Evolutionary conservation across 92 coral and sea anemone genomes (phyloP).

Genomic region (Plumapathes pennacea): DNA sequence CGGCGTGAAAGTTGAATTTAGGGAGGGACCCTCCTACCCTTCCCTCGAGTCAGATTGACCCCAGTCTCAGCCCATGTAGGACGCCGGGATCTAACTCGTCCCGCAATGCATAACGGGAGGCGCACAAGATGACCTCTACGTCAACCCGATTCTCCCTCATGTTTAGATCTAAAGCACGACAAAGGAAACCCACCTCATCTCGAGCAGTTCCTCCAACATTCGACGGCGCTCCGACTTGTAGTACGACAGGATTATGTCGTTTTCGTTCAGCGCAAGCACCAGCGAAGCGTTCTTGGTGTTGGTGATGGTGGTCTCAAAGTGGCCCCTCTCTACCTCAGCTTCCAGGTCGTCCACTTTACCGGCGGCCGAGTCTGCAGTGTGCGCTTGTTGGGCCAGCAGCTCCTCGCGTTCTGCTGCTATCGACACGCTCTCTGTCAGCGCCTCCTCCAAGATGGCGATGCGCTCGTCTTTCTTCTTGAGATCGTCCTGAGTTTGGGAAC

Average conservation of each 20-base stretch:
- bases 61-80: too few species aligned
- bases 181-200: conserved; percentile 83
- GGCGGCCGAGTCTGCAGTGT: conserved; percentile 68
- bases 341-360: conserved; percentile 87
- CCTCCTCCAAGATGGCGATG: conserved; percentile 90
- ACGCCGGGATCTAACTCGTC: too few species aligned
- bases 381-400: conserved; percentile 89
- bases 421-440: conserved; percentile 94
- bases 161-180: too few species aligned
- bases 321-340: conserved; percentile 81
- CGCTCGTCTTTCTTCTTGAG: conserved; percentile 79
- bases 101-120: too few species aligned
- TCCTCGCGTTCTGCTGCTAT: conserved; percentile 94
- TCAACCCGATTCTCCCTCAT: too few species aligned
- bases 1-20: too few species aligned
- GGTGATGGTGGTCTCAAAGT: conserved; percentile 90
- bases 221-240: conserved; percentile 84
- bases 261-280: conserved; percentile 85
- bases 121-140: too few species aligned
- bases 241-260: conserved; percentile 84
- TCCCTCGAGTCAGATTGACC: too few species aligned
- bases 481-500: too few species aligned
- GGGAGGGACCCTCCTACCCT: too few species aligned
- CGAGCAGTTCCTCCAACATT: conserved; percentile 87
- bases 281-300: conserved; percentile 97